Conservation (phyloP, 2,888 invertebrate species). For the Dolomedes plantarius region DNA sequence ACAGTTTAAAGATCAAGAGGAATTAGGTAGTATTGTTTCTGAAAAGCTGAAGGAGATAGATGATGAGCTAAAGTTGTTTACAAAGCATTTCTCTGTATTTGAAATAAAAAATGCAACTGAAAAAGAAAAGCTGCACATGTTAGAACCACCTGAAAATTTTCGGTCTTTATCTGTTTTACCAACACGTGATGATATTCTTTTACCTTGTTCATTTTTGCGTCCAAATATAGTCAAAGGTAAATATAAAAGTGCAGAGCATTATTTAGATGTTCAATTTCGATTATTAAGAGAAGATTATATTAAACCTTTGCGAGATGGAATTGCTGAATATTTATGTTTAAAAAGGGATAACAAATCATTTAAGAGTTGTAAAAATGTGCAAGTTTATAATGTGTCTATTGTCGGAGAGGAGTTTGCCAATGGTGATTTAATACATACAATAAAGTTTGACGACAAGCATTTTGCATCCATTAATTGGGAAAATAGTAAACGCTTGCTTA, state of each 20-base stretch:
- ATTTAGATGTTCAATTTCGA: conserved; percentile 87
- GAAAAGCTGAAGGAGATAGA: conserved; percentile 38
- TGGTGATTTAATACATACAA: conserved; percentile 73
- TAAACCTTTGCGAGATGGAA: conserved; percentile 83
- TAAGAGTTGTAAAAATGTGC: conserved; percentile 74
- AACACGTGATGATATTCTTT: conserved; percentile 40
- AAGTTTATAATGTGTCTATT: conserved; percentile 75
- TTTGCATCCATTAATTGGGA: conserved; percentile 76
- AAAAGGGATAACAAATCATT: conserved; percentile 74
- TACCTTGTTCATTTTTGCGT: conserved; percentile 77
- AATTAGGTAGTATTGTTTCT: background rate
- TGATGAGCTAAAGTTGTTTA: conserved; percentile 24
- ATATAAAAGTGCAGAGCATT: conserved; percentile 83
- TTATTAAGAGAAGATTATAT: conserved; percentile 88
- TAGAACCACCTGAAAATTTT: conserved; percentile 60
- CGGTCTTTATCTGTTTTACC: conserved; percentile 57
- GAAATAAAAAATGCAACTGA: conserved; percentile 19
- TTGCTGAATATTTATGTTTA: conserved; percentile 79
- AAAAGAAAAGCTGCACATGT: conserved; percentile 41
- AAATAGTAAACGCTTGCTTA: conserved; percentile 82
- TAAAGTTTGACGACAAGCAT: conserved; percentile 53
- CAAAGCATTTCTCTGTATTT: background rate
- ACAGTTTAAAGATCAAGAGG: background rate
- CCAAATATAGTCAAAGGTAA: conserved; percentile 82
- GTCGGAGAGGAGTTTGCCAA: conserved; percentile 74